phyloP scores from a whole-genome alignment of 2,113 vertebrate genomes.

The Nematolebias whitei region DNA sequence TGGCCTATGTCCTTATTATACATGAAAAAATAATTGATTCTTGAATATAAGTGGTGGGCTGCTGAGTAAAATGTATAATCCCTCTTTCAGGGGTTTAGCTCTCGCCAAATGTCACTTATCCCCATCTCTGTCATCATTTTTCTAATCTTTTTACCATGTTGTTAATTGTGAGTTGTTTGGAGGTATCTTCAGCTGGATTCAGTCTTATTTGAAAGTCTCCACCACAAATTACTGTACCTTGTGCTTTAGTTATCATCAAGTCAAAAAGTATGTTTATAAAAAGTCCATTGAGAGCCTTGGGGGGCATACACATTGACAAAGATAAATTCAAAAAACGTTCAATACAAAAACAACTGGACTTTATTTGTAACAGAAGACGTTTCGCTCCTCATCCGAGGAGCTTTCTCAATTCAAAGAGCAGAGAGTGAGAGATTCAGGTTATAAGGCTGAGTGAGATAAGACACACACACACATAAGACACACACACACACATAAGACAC shows the following conservation, averaged over 20 bases:
- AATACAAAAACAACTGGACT: too few species aligned
- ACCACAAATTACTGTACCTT: not conserved
- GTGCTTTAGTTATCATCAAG: not conserved
- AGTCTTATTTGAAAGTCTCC: not conserved
- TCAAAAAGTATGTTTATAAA: constrained; percentile 5
- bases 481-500: too few species aligned
- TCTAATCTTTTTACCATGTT: not conserved
- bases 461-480: too few species aligned
- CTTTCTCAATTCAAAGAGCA: too few species aligned
- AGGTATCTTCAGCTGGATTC: not conserved
- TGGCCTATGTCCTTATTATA: not conserved
- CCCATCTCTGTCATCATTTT: too few species aligned
- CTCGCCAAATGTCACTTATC: not conserved
- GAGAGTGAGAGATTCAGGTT: too few species aligned
- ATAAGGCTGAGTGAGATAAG: too few species aligned
- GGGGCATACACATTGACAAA: not conserved
- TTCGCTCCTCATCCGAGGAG: too few species aligned
- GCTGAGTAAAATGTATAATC: not conserved
- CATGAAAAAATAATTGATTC: not conserved
- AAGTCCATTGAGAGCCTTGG: not conserved
- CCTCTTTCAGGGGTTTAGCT: not conserved
- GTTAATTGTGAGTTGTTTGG: not conserved
- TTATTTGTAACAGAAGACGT: too few species aligned
- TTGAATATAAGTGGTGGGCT: not conserved
- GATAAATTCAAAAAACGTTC: too few species aligned